Base-by-base conservation (phyloP, 2,113 vertebrate genomes). In the Bubo scandiacus region DNA sequence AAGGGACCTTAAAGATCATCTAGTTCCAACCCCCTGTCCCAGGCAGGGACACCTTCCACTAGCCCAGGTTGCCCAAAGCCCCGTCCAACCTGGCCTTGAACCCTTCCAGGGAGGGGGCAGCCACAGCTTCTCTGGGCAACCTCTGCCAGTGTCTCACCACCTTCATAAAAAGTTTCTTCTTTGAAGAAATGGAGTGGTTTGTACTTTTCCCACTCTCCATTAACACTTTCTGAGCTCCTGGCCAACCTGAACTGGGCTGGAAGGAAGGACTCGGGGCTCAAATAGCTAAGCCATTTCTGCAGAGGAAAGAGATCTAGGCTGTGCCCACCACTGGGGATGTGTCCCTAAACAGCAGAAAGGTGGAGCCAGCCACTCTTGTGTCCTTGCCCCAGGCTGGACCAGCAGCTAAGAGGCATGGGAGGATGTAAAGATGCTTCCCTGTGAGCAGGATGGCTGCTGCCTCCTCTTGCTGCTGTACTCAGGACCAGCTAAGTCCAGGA, bases 1-100 rank as follows among this genome's bases (percentile, higher is more conserved):
- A 59, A 59, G 25, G 43, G 36, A 61, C 20, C 20, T 32, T 17
- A 9, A 26, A 61, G 45, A 2, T 1, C 18, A 9, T 2, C 30
- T 1, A 9, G 3, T 67, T 6, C 9, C 58, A 36, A 16, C 13
- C 20, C 15, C 55, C 4, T 66, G 12, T 36, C 36, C 36, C 36
- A 36, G 1, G 9, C 67, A 80, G 51, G 30, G 34, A 65, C 70
- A 62, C 1, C 20, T 62, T 0, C 21, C 20, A 57, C 32, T 0
- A 0, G 0, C 34, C 8, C 61, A 83, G n/a, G 30, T 0, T 1
- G 9, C 3, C 72, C 77, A 17, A 7, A 91, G 51, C 32, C 36
- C 51, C 0, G 0, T 58, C 52, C 77, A 47, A 0, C 71, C 49
- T 58, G 55, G 10, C 40, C 51, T 80, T 1, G 55, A 11, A 3